Conservation (phyloP, 2,888 invertebrate species). For the Heliconius erato region DNA sequence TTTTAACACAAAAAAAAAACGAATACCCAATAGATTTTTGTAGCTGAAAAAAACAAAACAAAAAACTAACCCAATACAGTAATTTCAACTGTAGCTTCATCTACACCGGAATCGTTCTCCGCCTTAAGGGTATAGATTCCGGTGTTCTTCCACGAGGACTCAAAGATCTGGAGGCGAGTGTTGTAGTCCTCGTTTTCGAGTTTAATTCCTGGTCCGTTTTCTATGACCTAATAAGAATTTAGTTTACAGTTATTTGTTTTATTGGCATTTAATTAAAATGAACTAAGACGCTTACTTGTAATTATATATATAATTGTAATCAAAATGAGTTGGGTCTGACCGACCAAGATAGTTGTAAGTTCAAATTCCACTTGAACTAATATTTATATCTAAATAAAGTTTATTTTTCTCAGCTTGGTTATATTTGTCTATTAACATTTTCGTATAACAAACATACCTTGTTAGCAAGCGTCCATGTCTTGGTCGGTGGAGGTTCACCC, state of each 20-base stretch:
- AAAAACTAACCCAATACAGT: constrained; percentile 89
- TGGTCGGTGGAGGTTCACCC: constrained; percentile 98
- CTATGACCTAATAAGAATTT: constrained; percentile 82
- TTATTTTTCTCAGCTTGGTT: too few species aligned
- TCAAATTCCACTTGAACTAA: too few species aligned
- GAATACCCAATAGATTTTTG: too few species aligned
- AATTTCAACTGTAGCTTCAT: constrained; percentile 97
- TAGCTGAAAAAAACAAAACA: not conserved
- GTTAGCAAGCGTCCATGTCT: constrained; percentile 91
- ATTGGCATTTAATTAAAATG: too few species aligned
- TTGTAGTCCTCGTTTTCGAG: constrained; percentile 97
- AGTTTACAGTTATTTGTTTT: too few species aligned
- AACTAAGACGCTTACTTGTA: too few species aligned
- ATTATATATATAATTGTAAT: too few species aligned
- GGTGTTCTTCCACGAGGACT: constrained; percentile 93
- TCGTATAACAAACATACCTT: constrained; percentile 71
- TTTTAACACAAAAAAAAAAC: too few species aligned
- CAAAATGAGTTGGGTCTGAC: too few species aligned
- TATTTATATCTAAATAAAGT: too few species aligned
- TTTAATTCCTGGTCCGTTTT: constrained; percentile 88
- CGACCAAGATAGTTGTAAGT: too few species aligned
- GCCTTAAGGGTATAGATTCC: constrained; percentile 96
- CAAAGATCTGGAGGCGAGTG: constrained; percentile 92
- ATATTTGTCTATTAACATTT: not conserved
- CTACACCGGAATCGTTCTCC: constrained; percentile 96